phyloP scores from a whole-genome alignment of 37 sponge, comb jelly and placozoan genomes.

The Theonella swinhoei region DNA sequence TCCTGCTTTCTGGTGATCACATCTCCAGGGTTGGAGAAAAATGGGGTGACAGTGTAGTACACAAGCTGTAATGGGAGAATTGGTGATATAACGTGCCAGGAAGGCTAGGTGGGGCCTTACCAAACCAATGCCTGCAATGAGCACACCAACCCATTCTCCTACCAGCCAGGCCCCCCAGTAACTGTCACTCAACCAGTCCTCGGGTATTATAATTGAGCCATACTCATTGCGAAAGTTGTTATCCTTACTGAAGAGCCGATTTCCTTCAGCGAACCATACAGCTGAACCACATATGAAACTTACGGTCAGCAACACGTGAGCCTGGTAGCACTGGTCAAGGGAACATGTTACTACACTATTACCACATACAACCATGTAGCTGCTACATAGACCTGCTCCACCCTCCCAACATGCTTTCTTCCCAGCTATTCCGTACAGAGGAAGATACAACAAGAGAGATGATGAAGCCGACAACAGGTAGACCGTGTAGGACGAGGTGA shows the following conservation, averaged over 20 bases:
- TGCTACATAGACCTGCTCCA: no score
- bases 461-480: neutral
- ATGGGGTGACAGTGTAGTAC: neutral
- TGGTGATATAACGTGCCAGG: no score
- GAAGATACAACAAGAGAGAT: neutral
- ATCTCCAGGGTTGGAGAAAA: neutral
- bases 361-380: neutral
- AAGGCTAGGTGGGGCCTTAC: no score
- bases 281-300: slow-evolving; percentile 21
- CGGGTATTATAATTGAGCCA: neutral
- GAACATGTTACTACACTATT: no score
- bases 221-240: neutral
- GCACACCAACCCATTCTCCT: slow-evolving; percentile 25
- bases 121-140: neutral
- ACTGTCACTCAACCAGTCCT: slow-evolving; percentile 14
- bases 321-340: slow-evolving; percentile 3
- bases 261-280: neutral
- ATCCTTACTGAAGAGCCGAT: neutral
- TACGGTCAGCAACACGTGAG: slow-evolving; percentile 13
- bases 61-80: neutral
- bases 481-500: slow-evolving; percentile 25
- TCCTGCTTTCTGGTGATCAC: no score
- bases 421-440: neutral
- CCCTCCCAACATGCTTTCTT: no score
- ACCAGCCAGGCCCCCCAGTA: slow-evolving; percentile 42